These are phyloP conservation scores for Stenichneumon culpator DNA, from an alignment of 2,888 invertebrate genomes.

Conservation along the genomic window DNA sequence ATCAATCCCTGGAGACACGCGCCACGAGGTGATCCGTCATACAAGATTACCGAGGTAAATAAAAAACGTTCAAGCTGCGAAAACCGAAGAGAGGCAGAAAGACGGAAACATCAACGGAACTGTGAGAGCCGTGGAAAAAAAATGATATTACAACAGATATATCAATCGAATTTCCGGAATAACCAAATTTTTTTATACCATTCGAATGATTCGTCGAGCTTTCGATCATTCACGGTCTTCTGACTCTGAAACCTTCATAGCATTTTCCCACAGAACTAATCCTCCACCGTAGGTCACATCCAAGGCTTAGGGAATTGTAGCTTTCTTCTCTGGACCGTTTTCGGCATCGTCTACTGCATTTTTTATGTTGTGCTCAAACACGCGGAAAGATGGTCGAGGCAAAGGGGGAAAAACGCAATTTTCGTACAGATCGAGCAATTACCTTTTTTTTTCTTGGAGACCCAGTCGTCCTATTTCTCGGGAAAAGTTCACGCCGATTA, in stretches of 20 bases:
- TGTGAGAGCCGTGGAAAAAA: slow-evolving; percentile 54
- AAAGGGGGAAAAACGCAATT: slow-evolving; percentile 64
- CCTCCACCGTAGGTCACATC: slow-evolving; percentile 71
- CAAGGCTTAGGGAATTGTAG: slow-evolving; percentile 71
- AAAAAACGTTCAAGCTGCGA: slow-evolving; percentile 70
- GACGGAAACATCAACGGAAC: slow-evolving; percentile 41
- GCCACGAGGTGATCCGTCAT: slow-evolving; percentile 80
- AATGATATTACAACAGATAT: slow-evolving; percentile 65
- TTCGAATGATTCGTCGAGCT: slow-evolving; percentile 68
- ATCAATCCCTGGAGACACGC: slow-evolving; percentile 81
- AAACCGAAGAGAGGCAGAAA: slow-evolving; percentile 2
- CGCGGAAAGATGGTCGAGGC: slow-evolving; percentile 42
- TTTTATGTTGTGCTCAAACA: slow-evolving; percentile 64
- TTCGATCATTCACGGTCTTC: slow-evolving; percentile 83
- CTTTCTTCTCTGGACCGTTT: slow-evolving; percentile 70
- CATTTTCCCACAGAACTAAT: slow-evolving; percentile 69
- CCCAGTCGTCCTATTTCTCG: slow-evolving; percentile 69
- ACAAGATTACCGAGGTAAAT: slow-evolving; percentile 83
- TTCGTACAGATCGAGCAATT: slow-evolving; percentile 60
- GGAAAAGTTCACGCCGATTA: slow-evolving; percentile 75
- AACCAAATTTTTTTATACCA: slow-evolving; percentile 80
- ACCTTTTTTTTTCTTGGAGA: slow-evolving; percentile 53
- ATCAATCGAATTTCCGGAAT: slow-evolving; percentile 69
- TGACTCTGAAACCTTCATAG: slow-evolving; percentile 28
- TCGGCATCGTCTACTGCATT: slow-evolving; percentile 62